A percentile compares a stretch with the other conserved stretches of the same genome.
These are phyloP conservation scores for Pygoscelis adeliae DNA, from an alignment of 2,113 vertebrate species.

Conservation along the genomic window DNA sequence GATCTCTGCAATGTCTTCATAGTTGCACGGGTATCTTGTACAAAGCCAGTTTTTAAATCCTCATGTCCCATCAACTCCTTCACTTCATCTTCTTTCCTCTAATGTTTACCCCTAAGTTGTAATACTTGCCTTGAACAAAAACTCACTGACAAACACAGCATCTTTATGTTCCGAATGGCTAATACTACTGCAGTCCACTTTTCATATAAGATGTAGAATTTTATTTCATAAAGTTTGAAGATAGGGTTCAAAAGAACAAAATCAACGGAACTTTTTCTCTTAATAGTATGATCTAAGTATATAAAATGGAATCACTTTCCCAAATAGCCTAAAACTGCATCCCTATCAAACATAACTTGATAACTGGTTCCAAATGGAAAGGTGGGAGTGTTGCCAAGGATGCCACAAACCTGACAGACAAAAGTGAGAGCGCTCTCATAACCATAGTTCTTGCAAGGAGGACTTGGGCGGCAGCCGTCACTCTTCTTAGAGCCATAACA, in stretches of 20 bases:
- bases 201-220: neutral
- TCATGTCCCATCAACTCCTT: neutral
- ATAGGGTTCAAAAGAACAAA: neutral
- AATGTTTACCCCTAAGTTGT: neutral
- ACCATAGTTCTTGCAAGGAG: conserved; percentile 97
- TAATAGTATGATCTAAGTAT: neutral
- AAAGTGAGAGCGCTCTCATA: conserved; percentile 93
- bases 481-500: conserved; percentile 91
- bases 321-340: neutral
- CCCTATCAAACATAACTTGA: neutral
- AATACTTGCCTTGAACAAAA: neutral
- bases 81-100: neutral
- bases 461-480: conserved; percentile 94
- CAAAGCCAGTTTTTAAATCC: neutral
- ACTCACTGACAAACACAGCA: neutral
- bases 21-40: neutral
- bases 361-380: neutral
- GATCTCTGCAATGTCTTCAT: neutral
- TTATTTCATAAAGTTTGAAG: neutral
- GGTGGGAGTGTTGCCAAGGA: neutral
- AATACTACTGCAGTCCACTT: neutral
- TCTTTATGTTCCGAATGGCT: neutral
- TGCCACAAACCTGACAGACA: conserved; percentile 87
- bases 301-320: rapidly evolving
- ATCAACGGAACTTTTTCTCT: neutral